A percentile compares a stretch with the other conserved stretches of the same genome.
Conservation (phyloP, 2,888 invertebrate species). For the Orthosia gracilis region DNA sequence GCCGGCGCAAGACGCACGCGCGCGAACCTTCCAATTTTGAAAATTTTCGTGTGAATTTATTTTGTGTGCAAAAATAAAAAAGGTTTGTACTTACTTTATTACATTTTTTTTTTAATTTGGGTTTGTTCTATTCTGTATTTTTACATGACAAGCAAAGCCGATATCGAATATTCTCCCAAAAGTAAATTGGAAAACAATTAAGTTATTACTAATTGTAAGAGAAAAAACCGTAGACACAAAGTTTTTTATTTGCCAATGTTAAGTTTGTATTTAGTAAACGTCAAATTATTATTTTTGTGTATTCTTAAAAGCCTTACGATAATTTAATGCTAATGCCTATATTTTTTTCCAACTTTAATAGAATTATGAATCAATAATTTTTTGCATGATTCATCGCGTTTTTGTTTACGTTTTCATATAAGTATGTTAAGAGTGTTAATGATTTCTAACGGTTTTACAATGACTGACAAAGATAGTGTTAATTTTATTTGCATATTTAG, state of each 20-base stretch:
- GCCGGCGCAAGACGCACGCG: constrained; percentile 67
- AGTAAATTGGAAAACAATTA: too few species aligned
- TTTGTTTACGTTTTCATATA: constrained; percentile 54
- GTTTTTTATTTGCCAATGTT: background rate
- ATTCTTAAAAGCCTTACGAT: constrained; percentile 6
- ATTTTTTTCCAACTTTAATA: constrained; percentile 20
- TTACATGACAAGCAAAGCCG: background rate
- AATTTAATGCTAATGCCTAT: constrained; percentile 10
- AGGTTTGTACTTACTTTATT: constrained; percentile 53
- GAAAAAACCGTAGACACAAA: too few species aligned
- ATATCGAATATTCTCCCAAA: too few species aligned
- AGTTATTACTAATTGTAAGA: too few species aligned
- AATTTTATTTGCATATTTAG: constrained; percentile 25
- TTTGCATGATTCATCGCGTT: constrained; percentile 39
- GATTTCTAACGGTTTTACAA: constrained; percentile 41
- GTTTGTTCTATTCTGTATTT: background rate
- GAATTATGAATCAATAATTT: constrained; percentile 30
- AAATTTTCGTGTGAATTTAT: constrained; percentile 36
- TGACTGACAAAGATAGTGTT: constrained; percentile 9
- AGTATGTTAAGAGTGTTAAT: constrained; percentile 13
- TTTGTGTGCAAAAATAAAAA: constrained; percentile 43
- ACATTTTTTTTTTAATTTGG: background rate
- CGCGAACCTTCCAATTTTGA: constrained; percentile 34
- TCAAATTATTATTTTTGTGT: background rate
- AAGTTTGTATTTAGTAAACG: background rate